phyloP scores from a whole-genome alignment of 2,113 vertebrate species.

The Meles meles region DNA sequence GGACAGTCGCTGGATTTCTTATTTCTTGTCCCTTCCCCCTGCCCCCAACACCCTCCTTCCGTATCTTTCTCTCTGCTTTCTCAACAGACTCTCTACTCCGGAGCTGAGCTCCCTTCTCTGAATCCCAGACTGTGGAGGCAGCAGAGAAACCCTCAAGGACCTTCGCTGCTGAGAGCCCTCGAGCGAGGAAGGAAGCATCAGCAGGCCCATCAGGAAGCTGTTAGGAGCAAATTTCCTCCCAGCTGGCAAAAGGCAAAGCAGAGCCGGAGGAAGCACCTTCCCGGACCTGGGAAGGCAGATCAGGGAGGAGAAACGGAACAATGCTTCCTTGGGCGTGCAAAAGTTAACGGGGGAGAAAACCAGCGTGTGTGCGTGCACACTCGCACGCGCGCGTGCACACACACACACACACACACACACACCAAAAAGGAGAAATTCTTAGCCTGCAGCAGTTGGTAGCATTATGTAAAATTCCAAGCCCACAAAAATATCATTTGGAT shows the following conservation, averaged over 20 bases:
- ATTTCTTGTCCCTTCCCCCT: background rate
- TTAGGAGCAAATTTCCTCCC: background rate
- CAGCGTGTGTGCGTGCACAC: too few relatives aligned
- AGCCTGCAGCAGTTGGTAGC: conserved; percentile 75
- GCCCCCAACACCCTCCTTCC: background rate
- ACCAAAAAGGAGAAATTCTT: conserved; percentile 60
- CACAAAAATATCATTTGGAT: conserved; percentile 78
- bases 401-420: background rate
- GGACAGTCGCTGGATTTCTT: background rate
- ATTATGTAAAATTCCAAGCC: conserved; percentile 75
- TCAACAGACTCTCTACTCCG: background rate
- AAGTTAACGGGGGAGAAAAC: conserved; percentile 24
- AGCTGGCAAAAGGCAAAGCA: background rate
- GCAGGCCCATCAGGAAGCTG: background rate
- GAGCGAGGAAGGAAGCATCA: background rate
- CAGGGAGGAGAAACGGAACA: background rate
- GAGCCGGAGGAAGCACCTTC: background rate
- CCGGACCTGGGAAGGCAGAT: background rate
- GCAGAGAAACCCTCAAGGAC: conserved; percentile 31
- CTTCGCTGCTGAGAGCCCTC: background rate
- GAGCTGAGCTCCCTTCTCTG: background rate
- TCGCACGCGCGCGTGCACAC: background rate
- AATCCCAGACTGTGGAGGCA: background rate
- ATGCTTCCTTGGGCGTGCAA: background rate
- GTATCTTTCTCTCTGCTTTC: background rate